Conservation (phyloP, 1,140 invertebrate species). For the Oscheius sp. region DNA sequence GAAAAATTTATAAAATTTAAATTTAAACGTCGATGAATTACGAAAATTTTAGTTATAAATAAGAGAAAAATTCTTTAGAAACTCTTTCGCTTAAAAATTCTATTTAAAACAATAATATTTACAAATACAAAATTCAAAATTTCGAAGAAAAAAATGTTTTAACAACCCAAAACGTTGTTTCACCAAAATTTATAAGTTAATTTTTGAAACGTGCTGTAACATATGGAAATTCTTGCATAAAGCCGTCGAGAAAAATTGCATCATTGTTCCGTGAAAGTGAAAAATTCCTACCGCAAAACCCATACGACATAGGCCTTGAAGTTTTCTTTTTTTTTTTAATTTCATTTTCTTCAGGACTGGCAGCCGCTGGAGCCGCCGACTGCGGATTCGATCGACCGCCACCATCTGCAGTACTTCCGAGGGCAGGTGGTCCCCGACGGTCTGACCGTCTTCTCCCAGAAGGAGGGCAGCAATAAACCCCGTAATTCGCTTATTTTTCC, state of each 20-base stretch:
- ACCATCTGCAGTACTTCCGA: conserved; percentile 55
- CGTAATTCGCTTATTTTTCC: conserved; percentile 38
- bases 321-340: neutral
- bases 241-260: neutral
- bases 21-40: too few species aligned
- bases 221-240: neutral
- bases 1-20: too few species aligned
- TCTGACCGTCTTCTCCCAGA: conserved; percentile 57
- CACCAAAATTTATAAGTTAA: too few species aligned
- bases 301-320: neutral
- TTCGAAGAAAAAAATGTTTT: too few species aligned
- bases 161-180: too few species aligned
- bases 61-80: too few species aligned
- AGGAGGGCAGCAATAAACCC: conserved; percentile 57
- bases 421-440: conserved; percentile 57
- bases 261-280: neutral
- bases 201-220: too few species aligned
- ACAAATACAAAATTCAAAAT: too few species aligned
- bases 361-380: conserved; percentile 52
- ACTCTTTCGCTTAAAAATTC: too few species aligned
- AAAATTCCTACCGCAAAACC: neutral
- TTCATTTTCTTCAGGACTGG: conserved; percentile 22
- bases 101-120: too few species aligned
- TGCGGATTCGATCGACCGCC: conserved; percentile 55
- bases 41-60: too few species aligned